Conservation (phyloP, 2,888 invertebrate species). For the Phymatocera aterrima region DNA sequence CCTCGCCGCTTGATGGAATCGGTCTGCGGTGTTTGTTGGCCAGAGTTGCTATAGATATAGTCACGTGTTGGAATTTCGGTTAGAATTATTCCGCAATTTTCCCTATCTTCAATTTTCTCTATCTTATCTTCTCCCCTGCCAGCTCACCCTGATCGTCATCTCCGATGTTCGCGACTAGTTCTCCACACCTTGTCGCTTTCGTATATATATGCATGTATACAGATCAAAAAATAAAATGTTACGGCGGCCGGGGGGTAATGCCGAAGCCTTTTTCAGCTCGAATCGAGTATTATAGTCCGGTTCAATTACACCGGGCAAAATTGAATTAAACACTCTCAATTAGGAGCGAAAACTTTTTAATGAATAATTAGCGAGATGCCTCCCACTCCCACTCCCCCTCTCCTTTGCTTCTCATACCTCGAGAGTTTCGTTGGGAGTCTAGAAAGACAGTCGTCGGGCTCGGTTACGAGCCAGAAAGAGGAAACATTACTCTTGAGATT, state of each 20-base stretch:
- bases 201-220: background rate
- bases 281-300: slow-evolving; percentile 27
- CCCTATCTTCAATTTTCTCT: slow-evolving; percentile 67
- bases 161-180: background rate
- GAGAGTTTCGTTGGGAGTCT: background rate
- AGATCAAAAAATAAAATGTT: too few relatives aligned
- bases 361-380: slow-evolving; percentile 45
- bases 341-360: slow-evolving; percentile 44
- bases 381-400: background rate
- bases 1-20: slow-evolving; percentile 61
- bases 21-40: slow-evolving; percentile 56
- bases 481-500: slow-evolving; percentile 45
- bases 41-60: slow-evolving; percentile 48
- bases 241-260: slow-evolving; percentile 14
- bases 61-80: slow-evolving; percentile 70
- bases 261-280: slow-evolving; percentile 26
- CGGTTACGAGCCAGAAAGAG: slow-evolving; percentile 33
- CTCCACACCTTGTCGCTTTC: background rate
- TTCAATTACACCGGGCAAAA: slow-evolving; percentile 41
- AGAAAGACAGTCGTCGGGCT: slow-evolving; percentile 33
- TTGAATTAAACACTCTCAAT: slow-evolving; percentile 45
- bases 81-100: slow-evolving; percentile 71
- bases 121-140: slow-evolving; percentile 60
- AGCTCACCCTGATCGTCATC: slow-evolving; percentile 51
- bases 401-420: background rate